Base-by-base conservation (phyloP, 2,797 vertebrate species). In the Hipposideros larvatus region DNA sequence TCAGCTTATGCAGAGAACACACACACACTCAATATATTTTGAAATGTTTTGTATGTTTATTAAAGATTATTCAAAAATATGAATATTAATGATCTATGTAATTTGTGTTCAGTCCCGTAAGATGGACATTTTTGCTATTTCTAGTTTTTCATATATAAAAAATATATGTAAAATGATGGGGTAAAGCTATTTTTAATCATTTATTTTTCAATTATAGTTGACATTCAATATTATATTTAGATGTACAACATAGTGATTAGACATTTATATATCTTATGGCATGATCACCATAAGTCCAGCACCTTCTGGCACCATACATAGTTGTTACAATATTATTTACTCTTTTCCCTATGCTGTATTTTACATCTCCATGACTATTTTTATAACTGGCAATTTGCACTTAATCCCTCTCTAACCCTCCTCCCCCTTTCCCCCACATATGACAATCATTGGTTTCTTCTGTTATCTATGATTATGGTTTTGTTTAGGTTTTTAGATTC, bases 31-130 rank as follows among this genome's bases (percentile, higher is more conserved):
- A 87, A 79, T 51, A 79, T 51, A n/a, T 73, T 92, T 87, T 90
- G 48, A 71, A 85, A 82, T 37, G 73, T 91, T 91, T 94, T 91
- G 21, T 83, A 65, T 94, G 59, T 86, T 91, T 75, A 78, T 85
- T 95, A 34, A 90, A 79, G 24, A 66, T 84, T 65, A 84, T 80
- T 80, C 19, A 93, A 94, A 94, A 78, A 74, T 57, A 37, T 22
- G 37, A 84, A 43, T 66, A 89, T 63, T 90, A 79, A 34, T 68
- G 11, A 28, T n/a, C 18, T 63, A 4, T 91, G 10, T 83, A 77
- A 73, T 82, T 71, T 82, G 65, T 82, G 59, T 94, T 77, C 16
- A 87, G 8, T 80, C 3, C 22, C 59, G 43, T 82, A 68, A 78
- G 19, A n/a, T 83, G 43, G 70, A 90, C 73, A 63, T 79, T 84